phyloP scores from a whole-genome alignment of 2,113 vertebrate genomes.

The Plestiodon gilberti region DNA sequence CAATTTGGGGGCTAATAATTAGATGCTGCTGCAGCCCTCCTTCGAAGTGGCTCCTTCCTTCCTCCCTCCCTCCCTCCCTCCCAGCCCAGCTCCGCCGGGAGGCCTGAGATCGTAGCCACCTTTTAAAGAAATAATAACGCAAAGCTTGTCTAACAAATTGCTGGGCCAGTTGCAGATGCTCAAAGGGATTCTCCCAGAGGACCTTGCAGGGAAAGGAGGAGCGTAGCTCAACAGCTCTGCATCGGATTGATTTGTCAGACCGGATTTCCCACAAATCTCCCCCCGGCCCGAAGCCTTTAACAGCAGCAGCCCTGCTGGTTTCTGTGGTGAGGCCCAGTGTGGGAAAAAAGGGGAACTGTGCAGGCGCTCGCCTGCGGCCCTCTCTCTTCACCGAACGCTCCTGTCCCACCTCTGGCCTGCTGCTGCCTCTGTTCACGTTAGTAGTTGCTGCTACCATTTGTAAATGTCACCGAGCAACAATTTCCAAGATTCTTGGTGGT shows the following conservation, averaged over 20 bases:
- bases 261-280: background rate
- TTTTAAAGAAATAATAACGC: conserved; percentile 71
- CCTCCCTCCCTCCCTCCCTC: conserved; percentile 31
- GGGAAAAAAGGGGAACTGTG: too few relatives aligned
- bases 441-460: too few relatives aligned
- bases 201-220: conserved; percentile 22
- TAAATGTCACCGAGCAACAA: background rate
- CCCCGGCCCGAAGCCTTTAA: background rate
- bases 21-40: conserved; percentile 67
- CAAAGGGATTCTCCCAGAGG: conserved; percentile 64
- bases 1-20: conserved; percentile 82
- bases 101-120: conserved; percentile 66
- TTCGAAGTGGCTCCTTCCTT: conserved; percentile 45
- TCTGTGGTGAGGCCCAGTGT: too few relatives aligned
- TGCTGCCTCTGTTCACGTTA: too few relatives aligned
- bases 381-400: fast-evolving
- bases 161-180: conserved; percentile 58
- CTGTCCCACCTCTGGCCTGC: background rate
- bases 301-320: too few relatives aligned
- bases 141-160: conserved; percentile 69
- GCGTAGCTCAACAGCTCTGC: background rate
- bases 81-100: conserved; percentile 55
- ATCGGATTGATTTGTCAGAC: background rate
- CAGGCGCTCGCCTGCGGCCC: too few relatives aligned
- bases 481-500: background rate